Evolutionary conservation across 1,140 invertebrate species (phyloP).

Genomic region (Drosophila nannoptera): DNA sequence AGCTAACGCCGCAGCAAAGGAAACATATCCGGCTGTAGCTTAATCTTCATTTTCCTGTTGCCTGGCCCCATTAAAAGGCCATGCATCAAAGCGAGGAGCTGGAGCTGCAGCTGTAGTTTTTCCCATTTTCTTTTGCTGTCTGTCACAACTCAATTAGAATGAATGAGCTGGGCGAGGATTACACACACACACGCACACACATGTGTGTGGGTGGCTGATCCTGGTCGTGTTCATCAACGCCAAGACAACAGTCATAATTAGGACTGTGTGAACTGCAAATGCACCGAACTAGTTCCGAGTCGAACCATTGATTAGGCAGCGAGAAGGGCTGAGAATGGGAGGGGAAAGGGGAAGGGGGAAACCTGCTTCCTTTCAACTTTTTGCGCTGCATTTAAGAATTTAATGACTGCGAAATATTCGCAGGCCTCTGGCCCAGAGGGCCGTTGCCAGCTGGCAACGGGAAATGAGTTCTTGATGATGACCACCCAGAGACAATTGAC

Average conservation of each 20-base stretch:
- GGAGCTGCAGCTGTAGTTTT: constrained; percentile 36
- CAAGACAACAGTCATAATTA: constrained; percentile 59
- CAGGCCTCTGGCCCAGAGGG: constrained; percentile 31
- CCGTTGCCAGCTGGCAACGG: constrained; percentile 24
- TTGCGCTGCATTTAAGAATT: constrained; percentile 71
- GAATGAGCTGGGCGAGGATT: constrained; percentile 51
- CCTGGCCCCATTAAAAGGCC: constrained; percentile 64
- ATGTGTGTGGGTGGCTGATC: constrained; percentile 33
- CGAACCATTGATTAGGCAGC: constrained; percentile 62
- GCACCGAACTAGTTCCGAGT: constrained; percentile 10
- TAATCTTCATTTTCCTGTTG: constrained; percentile 69
- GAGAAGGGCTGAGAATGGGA: constrained; percentile 23
- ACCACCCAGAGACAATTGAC: constrained; percentile 41
- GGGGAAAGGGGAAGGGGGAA: not conserved
- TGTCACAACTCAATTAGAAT: constrained; percentile 72
- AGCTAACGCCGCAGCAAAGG: constrained; percentile 3
- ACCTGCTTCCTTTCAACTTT: constrained; percentile 7
- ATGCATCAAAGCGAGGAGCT: constrained; percentile 66
- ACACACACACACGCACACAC: constrained; percentile 48
- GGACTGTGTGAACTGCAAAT: constrained; percentile 35
- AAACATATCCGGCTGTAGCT: constrained; percentile 46
- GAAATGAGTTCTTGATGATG: constrained; percentile 72
- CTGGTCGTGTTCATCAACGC: constrained; percentile 55
- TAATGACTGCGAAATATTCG: constrained; percentile 50
- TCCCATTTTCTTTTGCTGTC: constrained; percentile 18